Evolutionary conservation across 2,888 invertebrate species (phyloP).

Genomic region (Lysandra bellargus): DNA sequence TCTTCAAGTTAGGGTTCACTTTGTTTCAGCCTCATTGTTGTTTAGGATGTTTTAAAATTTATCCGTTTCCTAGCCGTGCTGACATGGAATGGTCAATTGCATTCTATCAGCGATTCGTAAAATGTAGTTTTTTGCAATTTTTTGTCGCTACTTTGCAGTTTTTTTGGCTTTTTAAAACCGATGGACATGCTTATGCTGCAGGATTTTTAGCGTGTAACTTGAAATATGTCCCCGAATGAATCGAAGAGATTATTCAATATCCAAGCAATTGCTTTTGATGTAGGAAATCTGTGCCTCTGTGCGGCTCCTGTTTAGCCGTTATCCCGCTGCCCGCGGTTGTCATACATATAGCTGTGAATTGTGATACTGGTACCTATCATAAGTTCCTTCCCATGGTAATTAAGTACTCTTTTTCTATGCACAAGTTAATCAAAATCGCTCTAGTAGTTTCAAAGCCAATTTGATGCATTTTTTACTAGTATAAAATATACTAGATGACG

Average conservation of each 20-base stretch:
- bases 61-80: slow-evolving; percentile 45
- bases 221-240: background rate
- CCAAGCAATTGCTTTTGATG: background rate
- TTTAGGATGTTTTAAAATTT: background rate
- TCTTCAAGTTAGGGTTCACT: background rate
- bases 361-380: too few relatives aligned
- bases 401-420: too few relatives aligned
- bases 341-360: too few relatives aligned
- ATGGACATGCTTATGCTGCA: background rate
- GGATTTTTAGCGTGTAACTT: background rate
- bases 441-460: too few relatives aligned
- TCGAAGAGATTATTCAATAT: background rate
- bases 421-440: too few relatives aligned
- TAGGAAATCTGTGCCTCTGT: too few relatives aligned
- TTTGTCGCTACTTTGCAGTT: slow-evolving; percentile 16
- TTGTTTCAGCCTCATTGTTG: background rate
- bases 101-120: slow-evolving; percentile 57
- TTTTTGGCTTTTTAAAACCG: slow-evolving; percentile 5
- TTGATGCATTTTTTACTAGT: too few relatives aligned
- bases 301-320: too few relatives aligned
- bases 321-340: too few relatives aligned
- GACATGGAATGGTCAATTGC: slow-evolving; percentile 58
- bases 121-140: slow-evolving; percentile 27
- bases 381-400: too few relatives aligned
- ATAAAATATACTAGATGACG: too few relatives aligned